Percentiles rank a stretch among this genome's conserved stretches.
phyloP scores from a whole-genome alignment of 2,797 vertebrate genomes.

The Nyctibius grandis region DNA sequence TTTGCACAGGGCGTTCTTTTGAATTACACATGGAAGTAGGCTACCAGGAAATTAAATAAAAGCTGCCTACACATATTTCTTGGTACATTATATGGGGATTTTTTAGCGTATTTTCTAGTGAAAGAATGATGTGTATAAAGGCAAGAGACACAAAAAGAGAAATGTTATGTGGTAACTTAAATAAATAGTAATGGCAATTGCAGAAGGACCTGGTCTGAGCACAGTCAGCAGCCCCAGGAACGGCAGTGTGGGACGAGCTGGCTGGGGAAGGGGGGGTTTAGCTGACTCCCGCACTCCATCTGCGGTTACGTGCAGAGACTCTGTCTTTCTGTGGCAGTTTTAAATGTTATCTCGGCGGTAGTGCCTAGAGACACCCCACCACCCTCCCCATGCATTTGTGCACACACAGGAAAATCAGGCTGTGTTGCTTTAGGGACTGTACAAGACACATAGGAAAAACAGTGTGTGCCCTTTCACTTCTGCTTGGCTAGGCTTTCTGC shows the following conservation, averaged over 20 bases:
- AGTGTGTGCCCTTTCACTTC: accelerated
- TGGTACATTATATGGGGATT: not conserved
- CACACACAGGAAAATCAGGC: not conserved
- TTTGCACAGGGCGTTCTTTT: not conserved
- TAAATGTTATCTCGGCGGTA: not conserved
- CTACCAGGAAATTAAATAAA: not conserved
- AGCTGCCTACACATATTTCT: not conserved
- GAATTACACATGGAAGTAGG: not conserved
- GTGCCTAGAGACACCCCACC: not conserved
- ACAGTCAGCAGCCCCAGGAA: accelerated
- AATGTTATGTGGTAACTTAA: not conserved
- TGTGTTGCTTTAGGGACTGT: not conserved
- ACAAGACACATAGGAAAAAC: not conserved
- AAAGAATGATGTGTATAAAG: not conserved
- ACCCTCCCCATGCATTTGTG: accelerated
- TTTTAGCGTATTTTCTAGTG: not conserved
- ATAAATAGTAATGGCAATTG: not conserved
- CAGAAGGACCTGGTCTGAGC: not conserved
- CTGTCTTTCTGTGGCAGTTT: not conserved
- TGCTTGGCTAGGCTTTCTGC: not conserved
- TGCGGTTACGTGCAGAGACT: accelerated
- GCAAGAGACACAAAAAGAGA: not conserved
- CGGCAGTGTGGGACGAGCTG: accelerated
- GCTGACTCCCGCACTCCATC: accelerated
- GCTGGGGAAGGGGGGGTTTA: not conserved